Base-by-base conservation (phyloP, 2,797 vertebrate genomes). In the Fundulus diaphanus region DNA sequence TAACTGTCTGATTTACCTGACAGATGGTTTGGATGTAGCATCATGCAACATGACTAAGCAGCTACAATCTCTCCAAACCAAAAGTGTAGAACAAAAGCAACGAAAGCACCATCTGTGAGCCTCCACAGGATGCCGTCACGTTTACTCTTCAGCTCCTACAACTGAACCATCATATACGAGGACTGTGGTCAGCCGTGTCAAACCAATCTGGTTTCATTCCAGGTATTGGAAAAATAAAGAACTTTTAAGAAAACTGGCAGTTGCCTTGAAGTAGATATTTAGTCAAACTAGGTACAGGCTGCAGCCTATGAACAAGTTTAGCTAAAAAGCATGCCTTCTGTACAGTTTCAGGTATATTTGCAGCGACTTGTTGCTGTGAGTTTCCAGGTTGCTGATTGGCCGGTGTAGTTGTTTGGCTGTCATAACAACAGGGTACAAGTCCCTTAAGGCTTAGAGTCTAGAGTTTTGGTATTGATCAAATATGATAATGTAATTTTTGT, bases 11-110 rank as follows among this genome's bases (percentile, higher is more conserved):
- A 65, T 35, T 40, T 31, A 65, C 35, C 61, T 65, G 61, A 65
- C 61, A 65, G 61, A 65, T 37, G 61, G 35, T n/a, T 65, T n/a
- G 61, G 35, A 40, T 65, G 35, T 35, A 65, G 61, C 22, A 40
- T n/a, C 35, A n/a, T 37, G 33, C 59, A 37, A 37, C 59, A 1
- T 61, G 59, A 61, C 59, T 22, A 22, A 61, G 4, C 59, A 61
- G 59, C 33, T 24, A 35, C 20, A 22, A 35, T 24, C 16, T 61
- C 8, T 61, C 33, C 31, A 61, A 35, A 61, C 20, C 22, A 8
- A 61, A 24, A 3, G 51, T 52, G 7, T 7, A 40, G 35, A 40
- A 65, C 9, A 65, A 31, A 3, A 40, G 61, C 61, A 40, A 12
- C 18, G 22, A 61, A 40, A 2, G 35, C 35, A 40, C 61, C 61